Evolutionary conservation across 2,888 invertebrate species (phyloP).

Genomic region (Taenaris catops): DNA sequence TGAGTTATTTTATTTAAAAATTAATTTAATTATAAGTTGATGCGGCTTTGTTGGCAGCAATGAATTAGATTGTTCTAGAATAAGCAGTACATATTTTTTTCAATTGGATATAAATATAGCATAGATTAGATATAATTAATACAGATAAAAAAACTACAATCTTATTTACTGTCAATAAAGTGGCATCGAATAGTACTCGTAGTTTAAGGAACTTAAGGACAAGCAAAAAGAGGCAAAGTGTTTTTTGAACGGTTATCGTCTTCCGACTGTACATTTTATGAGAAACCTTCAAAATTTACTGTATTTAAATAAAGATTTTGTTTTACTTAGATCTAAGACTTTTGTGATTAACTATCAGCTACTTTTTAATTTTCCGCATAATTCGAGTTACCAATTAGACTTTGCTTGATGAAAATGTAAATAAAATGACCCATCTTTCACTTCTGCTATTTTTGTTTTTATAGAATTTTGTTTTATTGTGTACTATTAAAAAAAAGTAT

Average conservation of each 20-base stretch:
- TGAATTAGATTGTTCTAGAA: slow-evolving; percentile 15
- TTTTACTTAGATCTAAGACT: slow-evolving; percentile 42
- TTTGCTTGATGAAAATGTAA: slow-evolving; percentile 56
- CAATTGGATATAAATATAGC: slow-evolving; percentile 8
- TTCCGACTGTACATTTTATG: slow-evolving; percentile 59
- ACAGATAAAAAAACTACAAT: slow-evolving; percentile 15
- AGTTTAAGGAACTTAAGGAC: slow-evolving; percentile 52
- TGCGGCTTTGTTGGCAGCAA: slow-evolving; percentile 29
- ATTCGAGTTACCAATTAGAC: slow-evolving; percentile 71
- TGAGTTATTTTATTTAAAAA: slow-evolving; percentile 35
- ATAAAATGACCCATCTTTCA: slow-evolving; percentile 43
- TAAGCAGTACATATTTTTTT: slow-evolving; percentile 10
- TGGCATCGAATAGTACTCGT: slow-evolving; percentile 34
- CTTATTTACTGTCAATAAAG: slow-evolving; percentile 34
- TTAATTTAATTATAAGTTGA: slow-evolving; percentile 34
- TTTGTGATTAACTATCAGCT: slow-evolving; percentile 19
- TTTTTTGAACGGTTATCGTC: slow-evolving; percentile 67
- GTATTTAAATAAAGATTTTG: slow-evolving; percentile 35
- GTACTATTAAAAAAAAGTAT: slow-evolving; percentile 16
- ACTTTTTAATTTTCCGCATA: slow-evolving; percentile 52
- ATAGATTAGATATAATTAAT: slow-evolving; percentile 15
- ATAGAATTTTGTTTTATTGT: slow-evolving; percentile 17
- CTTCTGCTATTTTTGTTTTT: slow-evolving; percentile 31
- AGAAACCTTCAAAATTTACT: slow-evolving; percentile 64
- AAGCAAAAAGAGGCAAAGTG: slow-evolving; percentile 74